Evolutionary conservation across 2,113 vertebrate species (phyloP).

Genomic region (Xiphorhynchus elegans): DNA sequence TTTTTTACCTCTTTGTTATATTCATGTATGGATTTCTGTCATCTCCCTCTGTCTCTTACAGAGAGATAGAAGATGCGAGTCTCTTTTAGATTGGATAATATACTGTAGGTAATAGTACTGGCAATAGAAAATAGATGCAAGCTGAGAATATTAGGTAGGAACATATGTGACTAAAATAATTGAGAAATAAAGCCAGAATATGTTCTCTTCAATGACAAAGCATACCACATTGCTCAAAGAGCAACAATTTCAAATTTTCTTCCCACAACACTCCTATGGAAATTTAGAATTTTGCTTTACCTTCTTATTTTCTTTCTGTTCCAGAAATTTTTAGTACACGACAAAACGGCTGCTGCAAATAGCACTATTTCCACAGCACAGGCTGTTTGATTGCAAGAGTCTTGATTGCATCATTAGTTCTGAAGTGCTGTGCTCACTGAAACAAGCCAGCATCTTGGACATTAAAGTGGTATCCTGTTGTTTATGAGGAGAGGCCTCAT

Average conservation of each 20-base stretch:
- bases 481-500: slow-evolving; percentile 86
- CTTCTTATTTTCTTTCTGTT: slow-evolving; percentile 78
- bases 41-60: slow-evolving; percentile 22
- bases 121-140: slow-evolving; percentile 70
- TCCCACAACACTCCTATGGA: slow-evolving; percentile 37
- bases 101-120: slow-evolving; percentile 67
- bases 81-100: slow-evolving; percentile 67
- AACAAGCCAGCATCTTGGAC: slow-evolving; percentile 88
- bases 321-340: slow-evolving; percentile 79
- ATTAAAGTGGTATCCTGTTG: slow-evolving; percentile 89
- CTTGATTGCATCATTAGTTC: slow-evolving; percentile 91
- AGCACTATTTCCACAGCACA: slow-evolving; percentile 81
- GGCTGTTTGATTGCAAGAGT: slow-evolving; percentile 88
- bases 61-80: slow-evolving; percentile 62
- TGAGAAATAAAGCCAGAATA: slow-evolving; percentile 73
- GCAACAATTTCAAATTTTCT: slow-evolving; percentile 54
- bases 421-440: slow-evolving; percentile 90
- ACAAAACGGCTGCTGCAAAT: slow-evolving; percentile 79
- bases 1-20: slow-evolving; percentile 63
- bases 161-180: slow-evolving; percentile 76
- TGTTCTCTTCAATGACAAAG: slow-evolving; percentile 57
- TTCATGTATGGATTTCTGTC: slow-evolving; percentile 29
- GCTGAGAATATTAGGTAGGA: slow-evolving; percentile 73
- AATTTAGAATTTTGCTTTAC: slow-evolving; percentile 74
- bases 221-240: slow-evolving; percentile 24